Percentiles rank a stretch among this genome's conserved stretches.
Evolutionary conservation across 2,888 invertebrate species (phyloP).

Genomic region (Malthinus flaveolus): DNA sequence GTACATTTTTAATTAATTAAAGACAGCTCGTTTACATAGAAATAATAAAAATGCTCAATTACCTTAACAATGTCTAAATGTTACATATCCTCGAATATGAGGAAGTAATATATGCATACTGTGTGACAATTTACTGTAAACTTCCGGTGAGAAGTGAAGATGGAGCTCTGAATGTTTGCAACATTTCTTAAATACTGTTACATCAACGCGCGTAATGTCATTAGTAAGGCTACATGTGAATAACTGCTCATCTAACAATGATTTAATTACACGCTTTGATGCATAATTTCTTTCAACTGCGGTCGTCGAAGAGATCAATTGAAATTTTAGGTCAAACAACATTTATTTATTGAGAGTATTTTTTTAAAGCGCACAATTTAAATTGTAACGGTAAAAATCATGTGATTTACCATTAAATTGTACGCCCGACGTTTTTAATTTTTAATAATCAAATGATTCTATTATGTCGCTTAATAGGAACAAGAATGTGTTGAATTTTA

Average conservation of each 20-base stretch:
- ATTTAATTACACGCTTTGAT: slow-evolving; percentile 25
- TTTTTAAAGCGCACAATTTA: background rate
- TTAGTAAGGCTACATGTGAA: slow-evolving; percentile 31
- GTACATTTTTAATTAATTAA: too few relatives aligned
- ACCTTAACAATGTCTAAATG: background rate
- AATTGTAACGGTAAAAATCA: too few relatives aligned
- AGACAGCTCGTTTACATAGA: too few relatives aligned
- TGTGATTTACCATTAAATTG: too few relatives aligned
- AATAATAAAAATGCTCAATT: too few relatives aligned
- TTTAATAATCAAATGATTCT: too few relatives aligned
- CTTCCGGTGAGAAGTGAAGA: slow-evolving; percentile 26
- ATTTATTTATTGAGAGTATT: background rate
- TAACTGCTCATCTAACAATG: slow-evolving; percentile 33
- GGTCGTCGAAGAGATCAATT: slow-evolving; percentile 15
- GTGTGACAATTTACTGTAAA: slow-evolving; percentile 29
- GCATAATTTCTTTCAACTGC: slow-evolving; percentile 2
- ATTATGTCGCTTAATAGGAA: too few relatives aligned
- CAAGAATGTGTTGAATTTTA: too few relatives aligned
- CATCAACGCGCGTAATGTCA: slow-evolving; percentile 31
- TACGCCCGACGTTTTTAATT: too few relatives aligned
- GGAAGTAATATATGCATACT: slow-evolving; percentile 28
- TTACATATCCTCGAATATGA: slow-evolving; percentile 29
- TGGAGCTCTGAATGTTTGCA: slow-evolving; percentile 8
- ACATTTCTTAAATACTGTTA: slow-evolving; percentile 31
- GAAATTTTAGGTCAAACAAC: slow-evolving; percentile 2